phyloP scores from a whole-genome alignment of 2,797 vertebrate species.

The Percopsis omiscomaycus region DNA sequence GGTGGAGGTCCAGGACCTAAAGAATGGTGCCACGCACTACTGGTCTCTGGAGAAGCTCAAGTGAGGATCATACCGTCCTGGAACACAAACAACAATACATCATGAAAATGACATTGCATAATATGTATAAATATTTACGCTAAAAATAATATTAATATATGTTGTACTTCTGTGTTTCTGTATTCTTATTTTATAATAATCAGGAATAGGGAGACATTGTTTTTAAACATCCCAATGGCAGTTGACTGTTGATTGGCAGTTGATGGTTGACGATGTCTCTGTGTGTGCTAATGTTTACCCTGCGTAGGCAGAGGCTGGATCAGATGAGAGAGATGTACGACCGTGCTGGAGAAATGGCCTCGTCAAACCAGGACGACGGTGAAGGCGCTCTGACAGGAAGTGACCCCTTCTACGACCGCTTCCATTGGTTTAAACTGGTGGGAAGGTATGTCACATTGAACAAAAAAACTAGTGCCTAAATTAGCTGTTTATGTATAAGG shows the following conservation, averaged over 20 bases:
- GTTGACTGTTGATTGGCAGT: too few relatives aligned
- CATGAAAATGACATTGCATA: too few relatives aligned
- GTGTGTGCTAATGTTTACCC: not conserved
- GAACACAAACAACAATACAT: too few relatives aligned
- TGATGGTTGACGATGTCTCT: too few relatives aligned
- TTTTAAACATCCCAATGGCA: too few relatives aligned
- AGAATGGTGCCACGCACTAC: constrained; percentile 96
- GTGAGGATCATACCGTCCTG: constrained; percentile 69
- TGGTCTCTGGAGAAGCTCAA: constrained; percentile 98
- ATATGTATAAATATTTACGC: too few relatives aligned
- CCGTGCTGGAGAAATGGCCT: constrained; percentile 93
- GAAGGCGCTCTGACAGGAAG: constrained; percentile 88
- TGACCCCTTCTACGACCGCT: constrained; percentile 97
- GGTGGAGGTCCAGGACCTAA: constrained; percentile 95
- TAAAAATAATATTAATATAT: too few relatives aligned
- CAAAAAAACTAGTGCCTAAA: not conserved
- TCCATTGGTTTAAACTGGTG: constrained; percentile 98
- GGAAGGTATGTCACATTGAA: constrained; percentile 84
- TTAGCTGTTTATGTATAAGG: not conserved
- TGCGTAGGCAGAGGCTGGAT: constrained; percentile 87
- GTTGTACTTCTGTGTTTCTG: too few relatives aligned
- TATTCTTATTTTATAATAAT: too few relatives aligned
- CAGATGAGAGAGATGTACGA: constrained; percentile 99
- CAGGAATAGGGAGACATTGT: too few relatives aligned
- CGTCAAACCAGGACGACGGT: constrained; percentile 81